Percentiles rank a stretch among this genome's conserved stretches.
Conservation (phyloP, 2,113 vertebrate species). For the Fukomys damarensis region DNA sequence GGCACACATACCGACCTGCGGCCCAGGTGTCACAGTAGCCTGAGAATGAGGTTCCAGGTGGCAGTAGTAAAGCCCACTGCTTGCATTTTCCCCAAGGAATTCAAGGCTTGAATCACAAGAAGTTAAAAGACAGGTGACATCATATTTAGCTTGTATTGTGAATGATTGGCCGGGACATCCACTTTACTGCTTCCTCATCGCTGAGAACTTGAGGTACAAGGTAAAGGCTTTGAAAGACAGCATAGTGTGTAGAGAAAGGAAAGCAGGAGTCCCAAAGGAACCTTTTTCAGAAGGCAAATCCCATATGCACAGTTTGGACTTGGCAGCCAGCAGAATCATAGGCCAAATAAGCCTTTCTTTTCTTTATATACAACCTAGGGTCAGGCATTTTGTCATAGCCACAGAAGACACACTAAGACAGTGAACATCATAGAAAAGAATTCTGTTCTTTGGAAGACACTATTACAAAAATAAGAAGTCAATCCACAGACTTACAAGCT, state of each 20-base stretch:
- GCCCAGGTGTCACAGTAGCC: background rate
- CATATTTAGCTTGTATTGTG: background rate
- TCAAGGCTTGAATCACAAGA: background rate
- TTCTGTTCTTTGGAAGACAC: background rate
- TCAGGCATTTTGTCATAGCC: background rate
- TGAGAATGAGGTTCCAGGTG: background rate
- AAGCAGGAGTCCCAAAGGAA: constrained; percentile 17
- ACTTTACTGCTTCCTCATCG: background rate
- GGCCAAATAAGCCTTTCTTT: background rate
- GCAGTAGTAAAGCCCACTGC: background rate
- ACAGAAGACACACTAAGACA: background rate
- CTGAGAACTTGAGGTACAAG: background rate
- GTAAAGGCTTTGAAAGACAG: background rate
- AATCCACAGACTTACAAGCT: background rate
- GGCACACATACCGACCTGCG: background rate
- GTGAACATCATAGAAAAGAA: background rate
- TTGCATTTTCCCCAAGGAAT: background rate
- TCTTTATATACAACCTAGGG: background rate
- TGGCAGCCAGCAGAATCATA: background rate
- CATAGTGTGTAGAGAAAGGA: background rate
- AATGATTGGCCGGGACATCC: background rate
- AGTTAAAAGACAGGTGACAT: background rate
- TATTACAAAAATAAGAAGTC: background rate
- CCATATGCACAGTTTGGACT: background rate
- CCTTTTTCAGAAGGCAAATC: background rate